Evolutionary conservation across 1,140 invertebrate genomes (phyloP).

Genomic region (Tyrophagus putrescentiae): DNA sequence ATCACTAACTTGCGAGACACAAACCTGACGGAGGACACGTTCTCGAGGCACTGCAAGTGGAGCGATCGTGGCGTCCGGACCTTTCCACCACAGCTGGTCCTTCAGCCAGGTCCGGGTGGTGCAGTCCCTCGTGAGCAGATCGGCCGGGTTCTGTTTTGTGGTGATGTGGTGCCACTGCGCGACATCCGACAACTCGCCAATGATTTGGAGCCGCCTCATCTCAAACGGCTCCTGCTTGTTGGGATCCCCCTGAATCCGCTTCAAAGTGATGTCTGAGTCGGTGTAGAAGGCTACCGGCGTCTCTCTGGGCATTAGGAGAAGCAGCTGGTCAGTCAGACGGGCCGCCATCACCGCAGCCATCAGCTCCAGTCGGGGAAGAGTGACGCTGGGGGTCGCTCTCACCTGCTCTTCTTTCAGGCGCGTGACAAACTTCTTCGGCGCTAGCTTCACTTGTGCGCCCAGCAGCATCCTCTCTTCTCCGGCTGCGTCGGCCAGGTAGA

Average conservation of each 20-base stretch:
- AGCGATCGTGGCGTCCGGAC: neutral
- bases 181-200: neutral
- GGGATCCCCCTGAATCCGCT: neutral
- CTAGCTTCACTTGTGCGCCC: neutral
- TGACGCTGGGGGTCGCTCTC: neutral
- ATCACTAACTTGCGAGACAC: neutral
- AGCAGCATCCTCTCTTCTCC: neutral
- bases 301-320: neutral
- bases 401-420: too few relatives aligned
- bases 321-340: neutral
- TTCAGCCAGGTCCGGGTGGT: neutral
- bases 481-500: neutral
- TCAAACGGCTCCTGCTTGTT: neutral
- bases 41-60: neutral
- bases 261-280: neutral
- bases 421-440: too few relatives aligned
- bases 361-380: neutral
- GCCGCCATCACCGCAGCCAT: neutral
- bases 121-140: neutral
- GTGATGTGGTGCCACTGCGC: neutral
- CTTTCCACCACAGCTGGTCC: neutral
- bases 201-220: neutral
- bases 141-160: neutral
- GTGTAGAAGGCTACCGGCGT: neutral
- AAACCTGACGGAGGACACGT: too few relatives aligned